Conservation (phyloP, 2,113 vertebrate species). For the Nothoprocta perdicaria region DNA sequence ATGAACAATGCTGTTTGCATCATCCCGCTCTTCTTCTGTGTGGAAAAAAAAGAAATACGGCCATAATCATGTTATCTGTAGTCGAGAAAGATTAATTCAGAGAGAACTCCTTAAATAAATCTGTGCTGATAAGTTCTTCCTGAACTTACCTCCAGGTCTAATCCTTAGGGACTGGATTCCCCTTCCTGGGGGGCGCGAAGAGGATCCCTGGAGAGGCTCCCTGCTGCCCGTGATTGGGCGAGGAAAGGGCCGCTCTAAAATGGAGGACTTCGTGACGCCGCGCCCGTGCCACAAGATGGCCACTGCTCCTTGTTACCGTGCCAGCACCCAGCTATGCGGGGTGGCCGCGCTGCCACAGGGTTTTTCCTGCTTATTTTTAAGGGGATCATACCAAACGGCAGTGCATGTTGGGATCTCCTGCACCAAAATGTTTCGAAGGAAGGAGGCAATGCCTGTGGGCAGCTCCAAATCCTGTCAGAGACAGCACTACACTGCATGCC, state of each 20-base stretch:
- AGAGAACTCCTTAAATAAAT: not conserved
- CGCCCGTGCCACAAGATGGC: not conserved
- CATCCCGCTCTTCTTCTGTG: not conserved
- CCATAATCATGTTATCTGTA: not conserved
- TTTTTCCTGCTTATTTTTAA: not conserved
- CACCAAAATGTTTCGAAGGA: no score
- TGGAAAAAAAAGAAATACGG: not conserved
- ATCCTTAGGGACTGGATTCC: not conserved
- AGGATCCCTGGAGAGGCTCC: not conserved
- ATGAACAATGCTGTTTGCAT: not conserved
- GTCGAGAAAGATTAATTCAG: not conserved
- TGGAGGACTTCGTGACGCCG: not conserved
- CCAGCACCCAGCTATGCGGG: not conserved
- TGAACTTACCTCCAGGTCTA: not conserved
- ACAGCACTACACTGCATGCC: no score
- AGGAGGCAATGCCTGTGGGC: no score
- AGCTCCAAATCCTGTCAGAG: not conserved
- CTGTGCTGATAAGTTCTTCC: not conserved
- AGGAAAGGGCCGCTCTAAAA: no score
- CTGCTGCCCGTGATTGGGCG: no score
- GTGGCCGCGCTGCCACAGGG: not conserved
- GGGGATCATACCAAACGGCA: no score
- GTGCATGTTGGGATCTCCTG: no score
- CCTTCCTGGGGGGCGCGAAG: not conserved
- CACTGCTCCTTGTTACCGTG: not conserved